Percentiles rank a stretch among this genome's conserved stretches.
phyloP scores from a whole-genome alignment of 2,888 invertebrate species.

The Agrochola circellaris region DNA sequence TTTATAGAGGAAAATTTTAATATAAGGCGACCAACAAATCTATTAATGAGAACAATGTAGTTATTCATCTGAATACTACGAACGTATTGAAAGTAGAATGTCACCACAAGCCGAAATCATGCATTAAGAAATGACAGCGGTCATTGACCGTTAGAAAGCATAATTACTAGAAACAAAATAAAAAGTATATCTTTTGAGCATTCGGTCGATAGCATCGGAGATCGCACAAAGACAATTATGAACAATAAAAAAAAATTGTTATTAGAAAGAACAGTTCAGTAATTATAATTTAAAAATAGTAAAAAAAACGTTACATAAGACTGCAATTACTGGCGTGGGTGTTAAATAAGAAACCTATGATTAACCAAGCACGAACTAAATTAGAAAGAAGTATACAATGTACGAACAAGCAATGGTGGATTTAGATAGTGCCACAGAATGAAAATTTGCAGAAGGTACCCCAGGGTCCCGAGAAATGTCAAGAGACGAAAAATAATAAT shows the following conservation, averaged over 20 bases:
- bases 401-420: constrained; percentile 28
- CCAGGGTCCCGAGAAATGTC: too few relatives aligned
- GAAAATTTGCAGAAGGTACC: too few relatives aligned
- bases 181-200: background rate
- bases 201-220: background rate
- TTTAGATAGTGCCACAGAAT: constrained; percentile 9
- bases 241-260: constrained; percentile 51
- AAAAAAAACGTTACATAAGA: constrained; percentile 53
- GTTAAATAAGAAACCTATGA: constrained; percentile 59
- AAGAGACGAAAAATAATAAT: too few relatives aligned
- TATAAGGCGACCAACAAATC: background rate
- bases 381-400: constrained; percentile 58
- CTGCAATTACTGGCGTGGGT: constrained; percentile 55
- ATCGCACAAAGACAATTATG: constrained; percentile 46
- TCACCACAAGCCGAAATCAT: background rate
- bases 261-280: constrained; percentile 39
- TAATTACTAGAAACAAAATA: constrained; percentile 3
- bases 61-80: constrained; percentile 21
- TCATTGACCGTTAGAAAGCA: constrained; percentile 37
- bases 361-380: constrained; percentile 60
- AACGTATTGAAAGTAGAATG: constrained; percentile 13
- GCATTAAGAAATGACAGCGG: constrained; percentile 8
- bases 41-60: background rate
- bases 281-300: constrained; percentile 48
- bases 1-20: constrained; percentile 27